Base-by-base conservation (phyloP, 2,797 vertebrate genomes). In the Cuniculus paca region DNA sequence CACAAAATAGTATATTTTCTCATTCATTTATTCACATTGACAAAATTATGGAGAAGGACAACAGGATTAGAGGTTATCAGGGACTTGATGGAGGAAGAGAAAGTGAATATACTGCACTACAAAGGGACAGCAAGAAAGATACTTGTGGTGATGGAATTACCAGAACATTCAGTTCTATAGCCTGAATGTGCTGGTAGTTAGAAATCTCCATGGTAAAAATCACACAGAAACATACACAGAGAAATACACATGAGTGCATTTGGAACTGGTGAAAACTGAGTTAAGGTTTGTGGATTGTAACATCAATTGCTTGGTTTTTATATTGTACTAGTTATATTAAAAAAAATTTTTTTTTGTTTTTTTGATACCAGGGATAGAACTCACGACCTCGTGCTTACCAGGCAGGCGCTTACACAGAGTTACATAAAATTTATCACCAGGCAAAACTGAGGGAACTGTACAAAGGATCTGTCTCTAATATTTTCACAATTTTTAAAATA, bases 261-360 rank as follows among this genome's bases (percentile, higher is more conserved):
- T n/a, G 75, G 68, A 88, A 88, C 42, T 61, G 5, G 50, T 72
- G 26, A 79, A 88, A 94, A 68, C 3, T 83, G 34, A 95, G 34
- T 52, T 68, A 83, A 65, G 19, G 19, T 74, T 13, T 92, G 52
- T 61, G 65, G 39, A 81, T 11, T 79, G 34, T 2, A 83, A 50
- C 42, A 95, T 39, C 54, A 26, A 48, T 24, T 87, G 90, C 52
- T 85, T 77, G 74, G 45, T 70, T 94, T 95, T 78, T 39, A 77
- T 70, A 85, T 5, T 86, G n/a, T 8, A 60, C 42, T 22, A n/a
- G 31, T 63, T 70, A 56, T 56, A 31, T n/a, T n/a, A n/a, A n/a
- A n/a, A n/a, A n/a, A n/a, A n/a, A n/a, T n/a, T n/a, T n/a, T n/a
- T n/a, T n/a, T n/a, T n/a, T n/a, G n/a, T n/a, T n/a, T n/a, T n/a